Evolutionary conservation across 2,888 invertebrate genomes (phyloP).

Genomic region (Pimpla rufipes): DNA sequence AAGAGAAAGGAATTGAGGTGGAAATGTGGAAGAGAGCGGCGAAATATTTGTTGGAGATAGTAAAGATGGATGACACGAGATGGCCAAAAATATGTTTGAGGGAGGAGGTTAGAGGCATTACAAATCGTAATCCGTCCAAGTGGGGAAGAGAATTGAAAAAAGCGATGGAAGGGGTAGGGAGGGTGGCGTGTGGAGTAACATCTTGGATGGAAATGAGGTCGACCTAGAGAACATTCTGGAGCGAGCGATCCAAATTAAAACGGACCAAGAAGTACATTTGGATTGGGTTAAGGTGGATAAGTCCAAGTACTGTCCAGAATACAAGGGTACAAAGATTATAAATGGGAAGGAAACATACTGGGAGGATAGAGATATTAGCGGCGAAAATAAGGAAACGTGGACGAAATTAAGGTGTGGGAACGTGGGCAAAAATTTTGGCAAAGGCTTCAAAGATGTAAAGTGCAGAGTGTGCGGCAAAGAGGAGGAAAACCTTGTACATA

Average conservation of each 20-base stretch:
- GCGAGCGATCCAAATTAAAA: constrained; percentile 2
- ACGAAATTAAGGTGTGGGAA: constrained; percentile 56
- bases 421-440: constrained; percentile 14
- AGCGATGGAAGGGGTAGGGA: neutral
- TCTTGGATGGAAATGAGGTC: neutral
- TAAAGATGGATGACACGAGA: constrained; percentile 17
- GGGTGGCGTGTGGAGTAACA: neutral
- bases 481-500: constrained; percentile 27
- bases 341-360: constrained; percentile 21
- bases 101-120: constrained; percentile 9
- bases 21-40: constrained; percentile 42
- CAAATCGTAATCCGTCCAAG: neutral
- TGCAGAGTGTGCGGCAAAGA: constrained; percentile 39
- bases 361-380: constrained; percentile 20
- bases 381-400: constrained; percentile 29
- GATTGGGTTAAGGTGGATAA: constrained; percentile 16
- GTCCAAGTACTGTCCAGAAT: constrained; percentile 43
- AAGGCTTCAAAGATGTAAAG: constrained; percentile 22
- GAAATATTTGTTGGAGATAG: constrained; percentile 15
- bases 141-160: neutral
- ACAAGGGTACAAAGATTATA: constrained; percentile 21
- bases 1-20: constrained; percentile 6
- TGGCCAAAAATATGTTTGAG: constrained; percentile 46
- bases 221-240: neutral
- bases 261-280: constrained; percentile 24